Conservation (phyloP, 2,888 invertebrate species). For the Amiota mariae region DNA sequence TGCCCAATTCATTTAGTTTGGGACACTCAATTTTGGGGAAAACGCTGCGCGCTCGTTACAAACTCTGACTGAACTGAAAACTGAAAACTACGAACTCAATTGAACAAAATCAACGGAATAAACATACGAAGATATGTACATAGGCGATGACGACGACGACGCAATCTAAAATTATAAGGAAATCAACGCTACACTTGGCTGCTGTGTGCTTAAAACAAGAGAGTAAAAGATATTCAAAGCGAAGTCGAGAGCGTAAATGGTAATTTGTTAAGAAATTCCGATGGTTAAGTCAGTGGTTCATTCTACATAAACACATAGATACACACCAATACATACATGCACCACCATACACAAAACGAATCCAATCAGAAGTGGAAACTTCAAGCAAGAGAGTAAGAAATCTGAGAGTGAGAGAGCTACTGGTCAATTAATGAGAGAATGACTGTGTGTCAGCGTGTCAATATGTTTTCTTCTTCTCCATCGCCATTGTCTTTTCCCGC, state of each 20-base stretch:
- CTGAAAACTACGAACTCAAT: conserved; percentile 64
- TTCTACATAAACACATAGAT: conserved; percentile 7
- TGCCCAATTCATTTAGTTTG: neutral
- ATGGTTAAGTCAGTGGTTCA: conserved; percentile 59
- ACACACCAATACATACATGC: neutral
- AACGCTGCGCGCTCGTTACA: conserved; percentile 50
- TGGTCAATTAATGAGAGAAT: neutral
- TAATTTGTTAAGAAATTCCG: conserved; percentile 57
- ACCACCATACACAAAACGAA: conserved; percentile 4
- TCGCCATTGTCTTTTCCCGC: neutral
- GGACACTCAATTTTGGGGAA: too few relatives aligned
- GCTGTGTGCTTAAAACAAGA: neutral
- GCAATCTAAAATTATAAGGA: too few relatives aligned
- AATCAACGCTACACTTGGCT: neutral
- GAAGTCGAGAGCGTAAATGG: neutral
- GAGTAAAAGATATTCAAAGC: neutral
- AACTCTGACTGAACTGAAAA: conserved; percentile 64
- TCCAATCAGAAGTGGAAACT: neutral
- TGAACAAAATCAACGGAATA: conserved; percentile 42
- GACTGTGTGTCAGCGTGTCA: conserved; percentile 39
- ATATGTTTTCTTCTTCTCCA: conserved; percentile 22
- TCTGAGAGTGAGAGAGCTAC: neutral
- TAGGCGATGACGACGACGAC: too few relatives aligned
- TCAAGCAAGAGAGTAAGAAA: neutral
- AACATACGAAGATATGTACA: too few relatives aligned